These are phyloP conservation scores for Phyllostomus discolor DNA, from an alignment of 2,113 vertebrate species.

Conservation along the genomic window DNA sequence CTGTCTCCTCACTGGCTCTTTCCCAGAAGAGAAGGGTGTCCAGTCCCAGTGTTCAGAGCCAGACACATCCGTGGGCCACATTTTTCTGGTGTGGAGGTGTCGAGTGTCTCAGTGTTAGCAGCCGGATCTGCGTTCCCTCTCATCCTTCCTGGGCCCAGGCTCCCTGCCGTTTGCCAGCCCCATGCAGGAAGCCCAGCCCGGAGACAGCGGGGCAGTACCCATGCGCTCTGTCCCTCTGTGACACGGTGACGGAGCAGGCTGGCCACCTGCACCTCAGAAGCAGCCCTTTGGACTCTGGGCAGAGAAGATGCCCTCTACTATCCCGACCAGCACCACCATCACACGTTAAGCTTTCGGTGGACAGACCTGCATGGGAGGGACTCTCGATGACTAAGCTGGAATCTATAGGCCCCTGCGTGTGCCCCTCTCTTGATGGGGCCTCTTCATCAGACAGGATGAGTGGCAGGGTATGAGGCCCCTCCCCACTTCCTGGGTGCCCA, in stretches of 20 bases:
- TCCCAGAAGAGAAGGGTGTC: not conserved
- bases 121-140: not conserved
- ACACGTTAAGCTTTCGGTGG: not conserved
- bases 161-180: not conserved
- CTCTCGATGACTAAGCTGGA: not conserved
- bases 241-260: not conserved
- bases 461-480: not conserved
- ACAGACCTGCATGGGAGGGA: fast-evolving
- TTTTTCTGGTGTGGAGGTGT: not conserved
- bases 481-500: not conserved
- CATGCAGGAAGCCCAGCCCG: not conserved
- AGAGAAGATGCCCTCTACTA: not conserved
- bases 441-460: too few species aligned
- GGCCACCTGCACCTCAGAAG: not conserved
- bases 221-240: not conserved
- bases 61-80: not conserved
- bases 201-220: not conserved
- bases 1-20: not conserved
- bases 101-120: not conserved
- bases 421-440: not conserved
- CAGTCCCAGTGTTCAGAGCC: not conserved
- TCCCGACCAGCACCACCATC: not conserved
- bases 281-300: not conserved
- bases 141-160: not conserved
- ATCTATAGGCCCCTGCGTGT: not conserved